Evolutionary conservation across 2,888 invertebrate species (phyloP), one percentile per base, ranked within the genome.

Genomic region (Amphipyra berbera): DNA sequence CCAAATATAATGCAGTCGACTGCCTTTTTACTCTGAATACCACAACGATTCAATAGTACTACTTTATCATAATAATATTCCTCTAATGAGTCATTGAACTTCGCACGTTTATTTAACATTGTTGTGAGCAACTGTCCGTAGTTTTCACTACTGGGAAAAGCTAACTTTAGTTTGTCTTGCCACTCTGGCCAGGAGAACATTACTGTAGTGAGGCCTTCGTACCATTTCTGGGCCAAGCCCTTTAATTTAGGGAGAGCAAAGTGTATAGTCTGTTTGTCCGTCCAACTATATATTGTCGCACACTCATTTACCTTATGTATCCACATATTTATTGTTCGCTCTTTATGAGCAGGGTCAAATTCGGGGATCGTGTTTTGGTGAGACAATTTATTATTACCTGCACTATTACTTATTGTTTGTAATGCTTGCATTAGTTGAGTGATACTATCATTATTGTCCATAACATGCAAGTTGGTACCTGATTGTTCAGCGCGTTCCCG

Each of bases 281-380:
- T n/a, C 48, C 48, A 48, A 10, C 10, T 6, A 35, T 48, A 48
- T 21, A 48, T 48, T 6, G 6, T 6, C 8, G 48, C 13, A 6
- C 48, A 48, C n/a, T 48, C 48, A 7, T 37, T 37, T 7, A 48
- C 48, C 10, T 48, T 48, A 15, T 40, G 40, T 2, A 40, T 13
- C 40, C 40, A 40, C n/a, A n/a, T n/a, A n/a, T n/a, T n/a, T n/a
- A n/a, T n/a, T n/a, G n/a, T n/a, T n/a, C n/a, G n/a, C n/a, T n/a
- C n/a, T n/a, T n/a, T n/a, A n/a, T n/a, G n/a, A n/a, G n/a, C n/a
- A n/a, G n/a, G n/a, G n/a, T n/a, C n/a, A n/a, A n/a, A n/a, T n/a
- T n/a, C n/a, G n/a, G n/a, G n/a, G n/a, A n/a, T n/a, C n/a, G n/a
- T n/a, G n/a, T n/a, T n/a, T n/a, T n/a, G n/a, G n/a, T n/a, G n/a